Evolutionary conservation across 2,888 invertebrate species (phyloP), one percentile per base, ranked within the genome.

Genomic region (Diachrysia chrysitis): DNA sequence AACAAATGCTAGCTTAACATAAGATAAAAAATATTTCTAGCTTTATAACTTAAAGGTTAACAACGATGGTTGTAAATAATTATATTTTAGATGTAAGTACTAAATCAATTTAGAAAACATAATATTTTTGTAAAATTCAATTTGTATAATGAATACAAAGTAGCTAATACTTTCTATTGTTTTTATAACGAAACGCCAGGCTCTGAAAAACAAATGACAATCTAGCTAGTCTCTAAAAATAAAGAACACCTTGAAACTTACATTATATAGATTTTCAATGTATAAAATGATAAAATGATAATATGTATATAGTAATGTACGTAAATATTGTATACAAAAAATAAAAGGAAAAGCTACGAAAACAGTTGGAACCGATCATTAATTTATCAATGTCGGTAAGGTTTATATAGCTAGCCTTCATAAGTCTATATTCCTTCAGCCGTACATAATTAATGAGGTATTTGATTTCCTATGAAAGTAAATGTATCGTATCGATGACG

Each of bases 401-500:
- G 77, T 81, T 79, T 80, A 62, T 85, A 83, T 85, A 83, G 79
- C 73, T 66, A 75, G 76, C 77, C 80, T 81, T 82, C 82, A 79
- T 71, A 66, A 74, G 71, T 77, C 73, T 63, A 78, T 81, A 70
- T 79, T 81, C 85, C 76, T 74, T 83, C 81, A 73, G 61, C 71
- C 35, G 58, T 65, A 66, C 66, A 75, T 78, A 78, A 82, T 82
- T 81, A 82, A 82, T 80, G 78, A 68, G 67, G 19, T 51, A 55
- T 73, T 78, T 78, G 66, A 76, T 82, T 77, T 72, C 60, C 70
- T 73, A 71, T 73, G 66, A 71, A 73, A 69, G 78, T 84, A 85
- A 89, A 88, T 88, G 87, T 90, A 87, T 90, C 86, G 74, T 83
- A 80, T 83, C 63, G 63, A 53, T 37, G 70, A 70, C 73, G 66